phyloP scores from a whole-genome alignment of 2,888 invertebrate species.

The Polydesmus complanatus region DNA sequence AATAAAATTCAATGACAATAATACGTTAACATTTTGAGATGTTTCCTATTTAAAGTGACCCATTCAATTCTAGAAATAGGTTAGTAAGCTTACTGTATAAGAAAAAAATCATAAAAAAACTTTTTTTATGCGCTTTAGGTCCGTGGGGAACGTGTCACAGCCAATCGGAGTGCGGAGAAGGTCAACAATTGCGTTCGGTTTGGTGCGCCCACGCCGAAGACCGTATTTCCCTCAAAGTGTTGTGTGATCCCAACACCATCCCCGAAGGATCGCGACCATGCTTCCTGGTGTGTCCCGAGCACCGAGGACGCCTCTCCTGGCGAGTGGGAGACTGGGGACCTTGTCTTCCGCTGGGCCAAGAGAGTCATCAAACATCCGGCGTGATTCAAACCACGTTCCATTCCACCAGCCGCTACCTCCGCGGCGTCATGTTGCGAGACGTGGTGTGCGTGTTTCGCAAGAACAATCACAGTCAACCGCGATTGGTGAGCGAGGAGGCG shows the following conservation, averaged over 20 bases:
- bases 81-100: too few relatives aligned
- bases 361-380: constrained; percentile 4
- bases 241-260: constrained; percentile 15
- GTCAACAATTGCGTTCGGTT: constrained; percentile 16
- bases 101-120: too few relatives aligned
- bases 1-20: too few relatives aligned
- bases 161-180: constrained; percentile 16
- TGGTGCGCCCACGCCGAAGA: constrained; percentile 19
- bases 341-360: constrained; percentile 14
- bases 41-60: too few relatives aligned
- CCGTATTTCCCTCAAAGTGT: constrained; percentile 17
- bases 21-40: too few relatives aligned
- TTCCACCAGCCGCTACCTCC: constrained; percentile 13
- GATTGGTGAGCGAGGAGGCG: constrained; percentile 18
- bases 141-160: constrained; percentile 19
- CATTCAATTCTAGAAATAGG: too few relatives aligned
- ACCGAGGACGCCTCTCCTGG: constrained; percentile 16
- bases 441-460: constrained; percentile 17
- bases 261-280: constrained; percentile 14
- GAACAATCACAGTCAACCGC: constrained; percentile 16
- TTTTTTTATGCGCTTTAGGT: too few relatives aligned
- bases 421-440: constrained; percentile 15
- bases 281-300: constrained; percentile 19
- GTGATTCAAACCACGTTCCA: constrained; percentile 12
- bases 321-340: constrained; percentile 18